A percentile compares a stretch with the other conserved stretches of the same genome.
Evolutionary conservation across 2,888 invertebrate species (phyloP).

Genomic region (Drosophila paucipuncta): DNA sequence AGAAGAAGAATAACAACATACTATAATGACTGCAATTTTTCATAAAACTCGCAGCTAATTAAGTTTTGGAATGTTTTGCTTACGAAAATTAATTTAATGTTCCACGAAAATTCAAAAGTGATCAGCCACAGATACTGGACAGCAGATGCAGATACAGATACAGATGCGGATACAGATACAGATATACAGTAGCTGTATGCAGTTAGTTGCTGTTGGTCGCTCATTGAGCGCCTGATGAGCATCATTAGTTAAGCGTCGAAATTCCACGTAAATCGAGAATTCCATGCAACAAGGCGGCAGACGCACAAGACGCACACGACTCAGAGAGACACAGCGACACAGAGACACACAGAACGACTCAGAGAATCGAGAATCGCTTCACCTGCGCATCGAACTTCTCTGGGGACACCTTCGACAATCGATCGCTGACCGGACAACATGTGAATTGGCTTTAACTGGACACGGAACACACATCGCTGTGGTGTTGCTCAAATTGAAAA

Average conservation of each 20-base stretch:
- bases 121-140: slow-evolving; percentile 40
- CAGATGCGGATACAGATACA: not conserved
- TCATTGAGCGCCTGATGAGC: slow-evolving; percentile 77
- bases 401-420: slow-evolving; percentile 69
- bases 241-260: slow-evolving; percentile 81
- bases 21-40: slow-evolving; percentile 74
- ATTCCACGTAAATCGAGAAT: slow-evolving; percentile 77
- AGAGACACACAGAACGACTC: slow-evolving; percentile 7
- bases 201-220: slow-evolving; percentile 17
- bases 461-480: slow-evolving; percentile 23
- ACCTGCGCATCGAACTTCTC: slow-evolving; percentile 73
- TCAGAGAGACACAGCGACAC: slow-evolving; percentile 4
- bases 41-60: slow-evolving; percentile 71
- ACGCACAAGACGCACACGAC: slow-evolving; percentile 5
- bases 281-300: slow-evolving; percentile 23
- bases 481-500: slow-evolving; percentile 66
- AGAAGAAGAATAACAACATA: not conserved
- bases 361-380: slow-evolving; percentile 37
- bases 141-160: slow-evolving; percentile 47
- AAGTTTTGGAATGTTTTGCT: slow-evolving; percentile 57
- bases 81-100: slow-evolving; percentile 67
- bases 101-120: slow-evolving; percentile 56
- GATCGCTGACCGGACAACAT: slow-evolving; percentile 59
- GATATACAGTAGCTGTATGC: slow-evolving; percentile 60
- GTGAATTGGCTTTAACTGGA: slow-evolving; percentile 40